Evolutionary conservation across 2,797 vertebrate species (phyloP), one percentile per base, ranked within the genome.

Genomic region (Apogon talboti): DNA sequence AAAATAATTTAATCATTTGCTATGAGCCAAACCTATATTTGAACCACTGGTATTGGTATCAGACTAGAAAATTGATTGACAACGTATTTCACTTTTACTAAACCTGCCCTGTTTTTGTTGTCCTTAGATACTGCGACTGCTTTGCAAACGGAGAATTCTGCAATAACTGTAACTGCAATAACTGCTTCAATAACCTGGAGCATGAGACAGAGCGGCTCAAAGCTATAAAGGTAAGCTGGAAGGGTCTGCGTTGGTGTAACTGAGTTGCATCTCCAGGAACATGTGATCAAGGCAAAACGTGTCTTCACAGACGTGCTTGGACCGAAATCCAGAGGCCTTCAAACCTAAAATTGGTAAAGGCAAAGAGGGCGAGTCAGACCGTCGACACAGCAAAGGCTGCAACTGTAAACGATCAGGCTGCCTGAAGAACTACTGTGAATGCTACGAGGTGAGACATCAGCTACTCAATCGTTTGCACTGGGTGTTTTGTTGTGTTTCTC

Each of bases 91-190:
- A 4, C 24, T 49, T 30, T 53, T 21, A 42, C 35, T 18, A 13
- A 47, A 6, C 0, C 2, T 40, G 0, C 4, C 42, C 7, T 14
- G 11, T 28, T 14, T 45, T 11, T 53, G 49, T 38, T 42, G 41
- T 18, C 90, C 89, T 18, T 73, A 99, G 98, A 74, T 99, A 99
- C 60, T 99, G 98, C 33, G 98, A 99, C 90, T 99, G 98, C 81
- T 99, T 99, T 91, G 98, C 98, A 45, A 99, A 99, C 0, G 98
- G 98, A 42, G 98, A 99, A 91, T 99, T 99, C 91, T 99, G 98
- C 87, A 98, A 96, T 85, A 99, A 96, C 85, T 99, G 98, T 81
- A 99, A 99, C 88, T 99, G 98, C 86, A 98, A 97, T 56, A 99
- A 99, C 86, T 99, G 98, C 85, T 99, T 97, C 45, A 99, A 99